Base-by-base conservation (phyloP, 2,888 invertebrate species). In the Nemapogon koenigi region DNA sequence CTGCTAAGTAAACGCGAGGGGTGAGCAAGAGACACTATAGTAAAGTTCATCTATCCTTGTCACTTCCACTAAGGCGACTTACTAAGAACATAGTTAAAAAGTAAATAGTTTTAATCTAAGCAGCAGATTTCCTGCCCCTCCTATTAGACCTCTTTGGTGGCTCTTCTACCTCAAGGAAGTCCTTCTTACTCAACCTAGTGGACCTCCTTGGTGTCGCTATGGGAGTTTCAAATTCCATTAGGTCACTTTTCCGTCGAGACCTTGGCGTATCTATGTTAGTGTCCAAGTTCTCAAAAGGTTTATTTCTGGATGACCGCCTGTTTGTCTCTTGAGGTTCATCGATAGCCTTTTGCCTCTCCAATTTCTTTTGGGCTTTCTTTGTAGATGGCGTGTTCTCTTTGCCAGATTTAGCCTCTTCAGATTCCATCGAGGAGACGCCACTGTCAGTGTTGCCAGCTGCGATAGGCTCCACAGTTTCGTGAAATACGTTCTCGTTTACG, bases 331-430 rank as follows among this genome's bases (percentile, higher is more conserved):
- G n/a, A n/a, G n/a, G n/a, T n/a, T 57, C 52, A 4, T 57, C 60
- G 0, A 41, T 15, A 0, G 67, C 66, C 7, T 66, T 55, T 40
- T 69, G 68, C 2, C 65, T 48, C 0, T 47, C 38, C 1, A 66
- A 22, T 48, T 60, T 3, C 49, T 52, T 45, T 43, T 56, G 3
- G 47, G 39, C 37, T 17, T 11, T 1, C 8, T n/a, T 31, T 22
- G 11, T 33, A 2, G 18, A 13, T 10, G 33, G n/a, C 7, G 2
- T 18, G 17, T 59, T 61, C 32, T 59, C 61, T 37, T 62, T 60
- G 10, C 56, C 51, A 1, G 55, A 56, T 3, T 30, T 39, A 4
- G 48, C 48, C 3, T 55, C 50, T 8, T 57, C 55, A 0, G 46
- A 13, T 3, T 55, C 53, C 49, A 55, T 51, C 0, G 51, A 49